Evolutionary conservation across 2,113 vertebrate genomes (phyloP), one percentile per base, ranked within the genome.

Genomic region (Phocoena phocoena): DNA sequence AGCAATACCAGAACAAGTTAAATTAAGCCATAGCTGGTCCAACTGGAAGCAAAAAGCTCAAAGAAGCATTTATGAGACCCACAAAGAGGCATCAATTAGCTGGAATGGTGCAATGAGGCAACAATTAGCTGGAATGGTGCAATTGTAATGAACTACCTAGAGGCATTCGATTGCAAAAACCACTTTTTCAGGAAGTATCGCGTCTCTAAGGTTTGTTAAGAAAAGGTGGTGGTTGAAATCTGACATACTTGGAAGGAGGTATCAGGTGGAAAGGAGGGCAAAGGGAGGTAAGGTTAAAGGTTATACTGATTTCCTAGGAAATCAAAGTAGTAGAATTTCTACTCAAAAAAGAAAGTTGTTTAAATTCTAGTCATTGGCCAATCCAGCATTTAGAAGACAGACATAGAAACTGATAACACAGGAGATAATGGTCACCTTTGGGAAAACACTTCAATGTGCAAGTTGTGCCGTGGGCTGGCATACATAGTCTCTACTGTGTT

Each of bases 1-100:
- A n/a, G 50, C 60, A n/a, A 88, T 18, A 26, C 90, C 15, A 58
- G 88, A 70, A 31, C 50, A 93, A 95, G 47, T 88, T 77, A 96
- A 73, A 88, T 26, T 82, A 83, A 96, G 87, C 67, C 31, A 23
- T 1, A 23, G 25, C 41, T 89, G 65, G 53, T 47, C 82, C 73
- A 83, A 4, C 2, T 41, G 36, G 65, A 84, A 83, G 60, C 7
- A 50, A 55, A 21, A 65, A 62, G 20, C 33, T 41, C 77, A 67
- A 53, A 93, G 83, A 70, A 44, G 23, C 47, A 67, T 33, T 20
- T 31, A 14, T 20, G 26, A 85, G 84, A 47, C 50, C 31, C 81
- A 50, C 26, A 21, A 14, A 65, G 21, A 67, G 38, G 25, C 44
- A 6, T 11, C n/a, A 47, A 8, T 14, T 68, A 17, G 36, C 1